A percentile compares a stretch with the other conserved stretches of the same genome.
phyloP scores from a whole-genome alignment of 2,113 vertebrate species.

The Elachura formosa region DNA sequence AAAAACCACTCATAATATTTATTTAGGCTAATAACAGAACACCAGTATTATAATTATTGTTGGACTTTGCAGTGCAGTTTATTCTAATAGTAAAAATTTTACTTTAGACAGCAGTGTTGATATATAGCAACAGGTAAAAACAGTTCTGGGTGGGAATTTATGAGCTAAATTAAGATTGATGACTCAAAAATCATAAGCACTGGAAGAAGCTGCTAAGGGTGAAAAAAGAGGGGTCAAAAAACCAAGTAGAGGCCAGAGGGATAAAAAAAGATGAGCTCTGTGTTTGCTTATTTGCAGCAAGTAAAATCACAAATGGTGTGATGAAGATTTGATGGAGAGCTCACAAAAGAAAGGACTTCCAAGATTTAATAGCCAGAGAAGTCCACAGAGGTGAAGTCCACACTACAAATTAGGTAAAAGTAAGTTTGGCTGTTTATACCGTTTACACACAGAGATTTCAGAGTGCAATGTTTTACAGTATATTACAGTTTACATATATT shows the following conservation, averaged over 20 bases:
- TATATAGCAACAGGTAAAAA: background rate
- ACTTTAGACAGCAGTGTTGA: background rate
- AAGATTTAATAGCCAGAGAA: background rate
- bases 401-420: background rate
- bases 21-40: background rate
- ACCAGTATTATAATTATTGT: background rate
- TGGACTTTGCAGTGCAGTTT: background rate
- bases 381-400: background rate
- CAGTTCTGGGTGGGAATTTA: background rate
- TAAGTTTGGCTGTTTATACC: background rate
- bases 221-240: background rate
- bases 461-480: background rate
- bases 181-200: background rate
- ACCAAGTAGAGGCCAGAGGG: background rate
- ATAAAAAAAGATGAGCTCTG: background rate
- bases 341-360: background rate
- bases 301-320: background rate
- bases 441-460: background rate
- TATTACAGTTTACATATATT: background rate
- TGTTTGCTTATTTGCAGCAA: background rate
- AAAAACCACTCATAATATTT: background rate
- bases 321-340: background rate
- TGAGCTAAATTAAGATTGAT: background rate
- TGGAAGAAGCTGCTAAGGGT: background rate
- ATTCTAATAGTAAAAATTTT: background rate